Evolutionary conservation across 2,888 invertebrate genomes (phyloP), one percentile per base, ranked within the genome.

Genomic region (Hemicrepidius hirtus): DNA sequence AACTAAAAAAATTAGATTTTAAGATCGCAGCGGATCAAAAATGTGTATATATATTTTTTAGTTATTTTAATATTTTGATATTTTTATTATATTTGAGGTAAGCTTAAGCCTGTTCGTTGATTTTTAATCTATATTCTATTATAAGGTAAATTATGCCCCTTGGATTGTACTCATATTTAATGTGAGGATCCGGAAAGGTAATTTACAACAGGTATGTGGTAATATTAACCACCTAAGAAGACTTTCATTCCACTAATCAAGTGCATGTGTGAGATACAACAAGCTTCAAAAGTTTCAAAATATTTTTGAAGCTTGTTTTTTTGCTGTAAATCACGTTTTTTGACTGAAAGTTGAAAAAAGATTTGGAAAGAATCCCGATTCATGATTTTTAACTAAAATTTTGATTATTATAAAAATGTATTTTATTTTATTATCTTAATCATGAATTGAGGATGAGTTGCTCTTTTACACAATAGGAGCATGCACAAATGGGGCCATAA

Each of bases 41-140:
- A 62, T 66, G 70, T 73, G 60, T 70, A 73, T 62, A 73, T 68
- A 74, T 67, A 71, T 71, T 74, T 74, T 71, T 68, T 68, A 63
- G 50, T 71, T 67, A 65, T 68, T 72, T 72, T 63, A 70, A 63
- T 73, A 74, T 74, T 74, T 74, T 74, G 70, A 74, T 74, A 74
- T 74, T 74, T 74, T 74, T 71, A 71, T 74, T 71, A 60, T 68
- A 74, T 67, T 74, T 68, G 68, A 55, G 62, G 21, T 71, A 68
- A 68, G 64, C 59, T 67, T 70, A 74, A 74, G 73, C 63, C 57
- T 73, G 71, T 74, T 75, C 76, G 76, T 78, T 76, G 76, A 76
- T 71, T 74, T 76, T 78, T 76, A 73, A 76, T 72, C 73, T 77
- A 76, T 73, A 75, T 74, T 75, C 72, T 76, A 78, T 67, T 46